These are phyloP conservation scores for Hycleus cichorii DNA, from an alignment of 1,140 invertebrate genomes.

Conservation along the genomic window DNA sequence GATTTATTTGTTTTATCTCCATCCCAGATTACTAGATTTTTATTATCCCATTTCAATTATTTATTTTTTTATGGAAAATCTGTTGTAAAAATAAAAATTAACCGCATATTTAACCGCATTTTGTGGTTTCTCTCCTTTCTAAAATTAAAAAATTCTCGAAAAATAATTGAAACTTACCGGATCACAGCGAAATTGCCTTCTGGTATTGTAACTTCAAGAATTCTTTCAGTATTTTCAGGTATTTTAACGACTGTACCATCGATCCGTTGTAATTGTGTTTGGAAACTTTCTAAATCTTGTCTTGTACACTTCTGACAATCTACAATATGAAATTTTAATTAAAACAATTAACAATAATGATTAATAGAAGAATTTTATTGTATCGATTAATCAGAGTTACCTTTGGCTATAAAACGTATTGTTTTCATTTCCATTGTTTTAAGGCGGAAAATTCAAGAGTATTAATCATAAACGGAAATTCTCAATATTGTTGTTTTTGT, in stretches of 20 bases:
- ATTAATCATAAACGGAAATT: too few species aligned
- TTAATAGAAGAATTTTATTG: too few species aligned
- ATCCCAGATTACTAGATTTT: too few species aligned
- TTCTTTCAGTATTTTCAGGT: slow-evolving; percentile 19
- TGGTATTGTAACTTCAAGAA: slow-evolving; percentile 31
- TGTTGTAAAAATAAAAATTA: not conserved
- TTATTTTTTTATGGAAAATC: not conserved
- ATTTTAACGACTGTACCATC: slow-evolving; percentile 30
- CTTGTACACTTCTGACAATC: slow-evolving; percentile 19
- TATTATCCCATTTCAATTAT: too few species aligned
- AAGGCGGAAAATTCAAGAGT: not conserved
- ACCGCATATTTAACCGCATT: not conserved
- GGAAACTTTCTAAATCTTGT: slow-evolving; percentile 27
- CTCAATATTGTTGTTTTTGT: too few species aligned
- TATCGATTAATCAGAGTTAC: slow-evolving; percentile 3
- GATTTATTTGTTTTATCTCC: too few species aligned
- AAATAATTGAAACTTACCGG: slow-evolving; percentile 25
- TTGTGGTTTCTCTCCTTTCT: not conserved
- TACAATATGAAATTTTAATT: slow-evolving; percentile 13
- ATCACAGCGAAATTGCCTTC: slow-evolving; percentile 33
- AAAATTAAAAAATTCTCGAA: not conserved
- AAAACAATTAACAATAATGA: not conserved
- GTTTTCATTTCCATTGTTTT: slow-evolving; percentile 18
- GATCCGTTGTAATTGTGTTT: slow-evolving; percentile 31
- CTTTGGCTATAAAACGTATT: slow-evolving; percentile 25